phyloP scores from a whole-genome alignment of 2,797 vertebrate species.

The Spheniscus humboldti region DNA sequence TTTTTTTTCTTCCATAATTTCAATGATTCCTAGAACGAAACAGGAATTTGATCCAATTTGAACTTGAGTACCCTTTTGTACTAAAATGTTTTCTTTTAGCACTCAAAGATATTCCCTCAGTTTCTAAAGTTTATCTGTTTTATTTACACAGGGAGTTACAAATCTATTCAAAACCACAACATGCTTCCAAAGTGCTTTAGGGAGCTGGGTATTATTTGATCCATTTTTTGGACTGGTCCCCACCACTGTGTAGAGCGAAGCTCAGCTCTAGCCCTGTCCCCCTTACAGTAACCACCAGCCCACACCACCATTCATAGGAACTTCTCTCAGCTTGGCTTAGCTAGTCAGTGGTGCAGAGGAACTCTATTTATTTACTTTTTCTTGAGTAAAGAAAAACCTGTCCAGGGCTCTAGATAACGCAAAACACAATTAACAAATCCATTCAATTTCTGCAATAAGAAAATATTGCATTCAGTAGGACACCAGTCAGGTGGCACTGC shows the following conservation, averaged over 20 bases:
- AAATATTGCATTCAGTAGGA: background rate
- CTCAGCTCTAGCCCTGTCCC: background rate
- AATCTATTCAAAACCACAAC: background rate
- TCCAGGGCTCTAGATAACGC: background rate
- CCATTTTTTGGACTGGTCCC: background rate
- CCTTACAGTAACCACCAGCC: background rate
- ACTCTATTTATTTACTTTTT: background rate
- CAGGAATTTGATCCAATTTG: background rate
- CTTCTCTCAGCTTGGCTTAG: background rate
- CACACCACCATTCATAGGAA: background rate
- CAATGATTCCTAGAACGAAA: background rate
- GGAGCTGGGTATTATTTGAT: background rate
- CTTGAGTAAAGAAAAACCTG: background rate
- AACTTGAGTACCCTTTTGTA: background rate
- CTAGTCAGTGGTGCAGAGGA: background rate
- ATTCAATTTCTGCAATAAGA: background rate
- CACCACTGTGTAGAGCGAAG: rapidly evolving
- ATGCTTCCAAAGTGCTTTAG: background rate
- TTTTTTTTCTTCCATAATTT: background rate
- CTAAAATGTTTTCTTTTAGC: background rate
- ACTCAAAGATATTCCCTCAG: background rate
- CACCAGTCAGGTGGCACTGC: background rate
- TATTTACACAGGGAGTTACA: background rate
- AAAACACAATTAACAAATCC: background rate
- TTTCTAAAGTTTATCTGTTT: background rate